Conservation (phyloP, 2,888 invertebrate species). For the Eustalomyia histrio region DNA sequence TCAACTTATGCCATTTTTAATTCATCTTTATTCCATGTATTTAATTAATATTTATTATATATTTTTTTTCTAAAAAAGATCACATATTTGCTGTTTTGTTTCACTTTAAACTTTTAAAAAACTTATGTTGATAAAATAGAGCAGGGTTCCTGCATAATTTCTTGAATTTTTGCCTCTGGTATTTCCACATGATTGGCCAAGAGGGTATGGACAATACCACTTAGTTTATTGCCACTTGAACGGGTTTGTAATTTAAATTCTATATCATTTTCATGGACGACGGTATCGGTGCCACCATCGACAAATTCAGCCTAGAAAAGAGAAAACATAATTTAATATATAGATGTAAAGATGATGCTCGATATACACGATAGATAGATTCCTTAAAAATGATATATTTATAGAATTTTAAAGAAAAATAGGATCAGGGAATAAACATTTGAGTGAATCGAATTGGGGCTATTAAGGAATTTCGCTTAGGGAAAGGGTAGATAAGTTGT, state of each 20-base stretch:
- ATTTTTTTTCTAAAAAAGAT: conserved; percentile 11
- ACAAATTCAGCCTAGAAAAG: conserved; percentile 86
- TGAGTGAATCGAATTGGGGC: no score
- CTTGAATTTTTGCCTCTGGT: conserved; percentile 76
- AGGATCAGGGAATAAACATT: no score
- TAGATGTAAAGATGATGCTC: no score
- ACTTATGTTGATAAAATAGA: conserved; percentile 71
- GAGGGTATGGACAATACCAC: conserved; percentile 83
- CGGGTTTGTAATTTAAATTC: conserved; percentile 77
- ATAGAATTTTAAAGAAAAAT: no score
- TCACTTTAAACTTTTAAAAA: neutral
- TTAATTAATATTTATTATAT: neutral
- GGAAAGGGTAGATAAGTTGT: no score
- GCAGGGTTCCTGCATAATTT: conserved; percentile 76
- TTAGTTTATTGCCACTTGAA: conserved; percentile 78
- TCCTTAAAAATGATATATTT: no score
- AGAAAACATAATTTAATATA: neutral
- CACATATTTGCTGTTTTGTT: conserved; percentile 3
- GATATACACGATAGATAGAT: no score
- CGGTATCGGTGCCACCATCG: conserved; percentile 91
- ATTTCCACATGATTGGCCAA: conserved; percentile 80
- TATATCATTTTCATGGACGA: conserved; percentile 81
- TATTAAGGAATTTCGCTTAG: no score
- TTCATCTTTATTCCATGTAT: no score
- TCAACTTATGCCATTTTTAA: no score